phyloP scores from a whole-genome alignment of 2,797 vertebrate genomes.

The Sebastes paucispinis region DNA sequence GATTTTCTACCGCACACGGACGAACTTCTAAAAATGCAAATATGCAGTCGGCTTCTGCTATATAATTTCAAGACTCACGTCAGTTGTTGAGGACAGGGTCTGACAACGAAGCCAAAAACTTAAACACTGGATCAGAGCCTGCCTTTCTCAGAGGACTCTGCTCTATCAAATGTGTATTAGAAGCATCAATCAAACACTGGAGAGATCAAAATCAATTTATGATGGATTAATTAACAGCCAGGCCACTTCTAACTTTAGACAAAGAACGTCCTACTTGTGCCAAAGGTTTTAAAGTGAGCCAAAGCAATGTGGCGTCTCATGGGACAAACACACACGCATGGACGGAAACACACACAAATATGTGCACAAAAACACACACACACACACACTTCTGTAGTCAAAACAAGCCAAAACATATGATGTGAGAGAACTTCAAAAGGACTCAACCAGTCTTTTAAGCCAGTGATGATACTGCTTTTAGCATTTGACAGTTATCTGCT shows the following conservation, averaged over 20 bases:
- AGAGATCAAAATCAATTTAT: constrained; percentile 69
- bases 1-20: constrained; percentile 63
- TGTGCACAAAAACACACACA: not conserved
- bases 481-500: constrained; percentile 56
- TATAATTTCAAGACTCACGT: constrained; percentile 40
- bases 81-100: constrained; percentile 30
- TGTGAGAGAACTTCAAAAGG: constrained; percentile 58
- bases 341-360: not conserved
- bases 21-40: constrained; percentile 68
- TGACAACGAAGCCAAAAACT: constrained; percentile 50
- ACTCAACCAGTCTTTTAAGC: constrained; percentile 56
- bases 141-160: constrained; percentile 36
- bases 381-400: constrained; percentile 46
- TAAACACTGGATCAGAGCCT: constrained; percentile 43
- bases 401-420: constrained; percentile 70
- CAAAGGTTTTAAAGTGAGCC: constrained; percentile 57
- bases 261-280: constrained; percentile 54
- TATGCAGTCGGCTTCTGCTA: constrained; percentile 26
- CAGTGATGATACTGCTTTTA: constrained; percentile 52
- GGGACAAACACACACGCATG: not conserved
- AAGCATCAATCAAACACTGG: constrained; percentile 44
- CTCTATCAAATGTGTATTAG: constrained; percentile 32
- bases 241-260: constrained; percentile 68
- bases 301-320: constrained; percentile 44
- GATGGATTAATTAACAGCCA: constrained; percentile 67